These are phyloP conservation scores for Drosophila watanabei DNA, from an alignment of 1,140 invertebrate species.

Conservation along the genomic window DNA sequence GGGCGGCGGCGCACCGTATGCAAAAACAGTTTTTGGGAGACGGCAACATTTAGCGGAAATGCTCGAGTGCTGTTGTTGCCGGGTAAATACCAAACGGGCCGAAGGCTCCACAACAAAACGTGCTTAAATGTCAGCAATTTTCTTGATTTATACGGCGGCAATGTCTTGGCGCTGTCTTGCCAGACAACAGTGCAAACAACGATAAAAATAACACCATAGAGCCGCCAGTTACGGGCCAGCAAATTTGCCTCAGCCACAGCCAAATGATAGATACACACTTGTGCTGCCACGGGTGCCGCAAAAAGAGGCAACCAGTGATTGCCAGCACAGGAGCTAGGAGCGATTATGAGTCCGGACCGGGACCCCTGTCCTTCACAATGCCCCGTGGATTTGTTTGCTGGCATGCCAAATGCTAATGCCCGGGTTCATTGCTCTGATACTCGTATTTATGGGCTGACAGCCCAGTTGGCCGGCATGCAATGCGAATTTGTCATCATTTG, in stretches of 20 bases:
- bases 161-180: slow-evolving; percentile 72
- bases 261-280: slow-evolving; percentile 79
- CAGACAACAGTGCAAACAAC: slow-evolving; percentile 69
- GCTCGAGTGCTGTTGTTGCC: slow-evolving; percentile 62
- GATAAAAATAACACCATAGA: slow-evolving; percentile 48
- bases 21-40: slow-evolving; percentile 65
- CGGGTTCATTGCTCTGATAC: slow-evolving; percentile 70
- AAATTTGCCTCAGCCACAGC: slow-evolving; percentile 52
- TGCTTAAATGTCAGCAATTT: slow-evolving; percentile 84
- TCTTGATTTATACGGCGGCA: slow-evolving; percentile 81
- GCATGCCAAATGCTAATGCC: slow-evolving; percentile 29
- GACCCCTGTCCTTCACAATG: slow-evolving; percentile 19
- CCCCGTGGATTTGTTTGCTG: slow-evolving; percentile 29
- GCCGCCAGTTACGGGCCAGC: slow-evolving; percentile 27
- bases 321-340: slow-evolving; percentile 49
- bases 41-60: slow-evolving; percentile 75
- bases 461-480: slow-evolving; percentile 51
- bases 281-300: slow-evolving; percentile 55
- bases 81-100: slow-evolving; percentile 64
- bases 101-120: slow-evolving; percentile 70
- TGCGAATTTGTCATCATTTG: slow-evolving; percentile 75
- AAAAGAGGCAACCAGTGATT: slow-evolving; percentile 46
- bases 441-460: slow-evolving; percentile 64
- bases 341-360: slow-evolving; percentile 56
- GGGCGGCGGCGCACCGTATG: slow-evolving; percentile 18